Base-by-base conservation (phyloP, 2,113 vertebrate species). In the Galeopterus variegatus region DNA sequence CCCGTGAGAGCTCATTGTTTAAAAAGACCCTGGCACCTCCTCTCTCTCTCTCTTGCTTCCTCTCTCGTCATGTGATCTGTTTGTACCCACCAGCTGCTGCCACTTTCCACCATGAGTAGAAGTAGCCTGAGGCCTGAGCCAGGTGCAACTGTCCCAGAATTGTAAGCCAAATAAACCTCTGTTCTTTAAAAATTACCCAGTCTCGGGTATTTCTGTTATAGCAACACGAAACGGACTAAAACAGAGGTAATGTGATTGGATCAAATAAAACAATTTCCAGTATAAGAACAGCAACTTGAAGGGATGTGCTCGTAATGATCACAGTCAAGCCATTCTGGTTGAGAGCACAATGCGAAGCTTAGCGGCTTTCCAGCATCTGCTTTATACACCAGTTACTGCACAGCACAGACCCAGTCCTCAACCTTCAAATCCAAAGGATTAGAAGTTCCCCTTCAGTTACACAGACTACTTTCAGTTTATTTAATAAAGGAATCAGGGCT, bases 381-480 rank as follows among this genome's bases (percentile, higher is more conserved):
- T 88, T 60, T 45, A 10, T 3, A 69, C 36, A 45, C 19, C n/a
- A 56, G 45, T 21, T 33, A 62, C 23, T 36, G 26, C 60, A 28
- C 50, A 14, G 41, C 6, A 0, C 15, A 69, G 9, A 65, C 19
- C 19, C 26, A 60, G 13, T 23, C 36, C 52, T 93, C 75, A 87
- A 8, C 11, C 9, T 94, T 94, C 33, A 79, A 33, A 28, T 81
- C 28, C 26, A 90, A 11, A 31, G 41, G 48, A 82, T 96, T 94
- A 77, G 64, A 96, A 81, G 21, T 88, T 72, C 80, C 24, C 50
- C 31, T 93, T 96, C 24, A 13, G 41, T 79, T 58, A n/a, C n/a
- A 41, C 1, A 17, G 33, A 79, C 12, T 18, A 62, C 17, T 85
- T 84, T 60, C 31, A 48, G 15, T 85, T n/a, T 76, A 80, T 85